A percentile compares a stretch with the other conserved stretches of the same genome.
These are phyloP conservation scores for Petroica traversi DNA, from an alignment of 2,113 vertebrate genomes.

Conservation along the genomic window DNA sequence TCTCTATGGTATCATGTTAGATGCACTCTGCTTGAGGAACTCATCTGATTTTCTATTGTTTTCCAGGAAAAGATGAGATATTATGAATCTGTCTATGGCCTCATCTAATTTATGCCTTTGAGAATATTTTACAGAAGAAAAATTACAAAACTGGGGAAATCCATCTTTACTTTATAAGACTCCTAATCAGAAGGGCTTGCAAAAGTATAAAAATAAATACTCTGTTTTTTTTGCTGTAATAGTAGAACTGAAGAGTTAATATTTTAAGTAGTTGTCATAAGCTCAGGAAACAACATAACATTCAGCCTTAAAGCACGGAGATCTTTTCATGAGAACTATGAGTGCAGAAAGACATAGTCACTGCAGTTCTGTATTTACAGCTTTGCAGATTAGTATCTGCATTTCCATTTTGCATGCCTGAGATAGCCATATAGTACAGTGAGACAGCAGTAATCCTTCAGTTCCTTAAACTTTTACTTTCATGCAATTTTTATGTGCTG, in stretches of 20 bases:
- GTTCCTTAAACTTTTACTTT: not conserved
- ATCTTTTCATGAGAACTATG: slow-evolving; percentile 29
- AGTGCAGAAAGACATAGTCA: not conserved
- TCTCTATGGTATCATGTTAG: slow-evolving; percentile 72
- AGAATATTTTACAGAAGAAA: slow-evolving; percentile 47
- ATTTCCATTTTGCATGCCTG: slow-evolving; percentile 6
- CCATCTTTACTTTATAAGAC: not conserved
- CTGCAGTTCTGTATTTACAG: slow-evolving; percentile 33
- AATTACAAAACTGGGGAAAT: not conserved
- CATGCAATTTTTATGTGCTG: not conserved
- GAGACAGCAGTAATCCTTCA: not conserved
- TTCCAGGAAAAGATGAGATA: slow-evolving; percentile 78
- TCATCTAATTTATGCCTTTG: slow-evolving; percentile 76
- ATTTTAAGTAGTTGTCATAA: not conserved
- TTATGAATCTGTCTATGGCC: slow-evolving; percentile 67
- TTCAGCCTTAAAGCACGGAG: slow-evolving; percentile 12
- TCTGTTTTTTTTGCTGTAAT: slow-evolving; percentile 38
- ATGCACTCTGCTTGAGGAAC: slow-evolving; percentile 71
- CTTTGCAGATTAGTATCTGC: not conserved
- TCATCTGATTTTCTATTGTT: slow-evolving; percentile 76
- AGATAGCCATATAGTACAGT: not conserved
- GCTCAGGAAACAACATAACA: slow-evolving; percentile 5
- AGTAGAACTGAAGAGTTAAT: not conserved
- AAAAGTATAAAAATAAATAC: slow-evolving; percentile 43
- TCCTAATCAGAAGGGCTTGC: not conserved